Evolutionary conservation across 1,140 invertebrate genomes (phyloP).

Genomic region (Drosophila pseudoobscura): DNA sequence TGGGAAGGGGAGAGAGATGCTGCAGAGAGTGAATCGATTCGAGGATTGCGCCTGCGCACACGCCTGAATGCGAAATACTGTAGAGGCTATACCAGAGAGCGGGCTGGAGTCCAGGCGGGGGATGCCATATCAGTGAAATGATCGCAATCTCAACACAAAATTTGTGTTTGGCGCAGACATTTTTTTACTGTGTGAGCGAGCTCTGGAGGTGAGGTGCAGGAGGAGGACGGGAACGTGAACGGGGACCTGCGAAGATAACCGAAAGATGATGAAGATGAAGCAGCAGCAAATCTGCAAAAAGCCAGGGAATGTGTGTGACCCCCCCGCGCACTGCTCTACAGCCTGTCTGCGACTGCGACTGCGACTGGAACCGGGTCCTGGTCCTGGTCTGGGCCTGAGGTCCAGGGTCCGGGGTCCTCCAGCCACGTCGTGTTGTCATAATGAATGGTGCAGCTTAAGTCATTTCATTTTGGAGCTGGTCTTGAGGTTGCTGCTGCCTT

Average conservation of each 20-base stretch:
- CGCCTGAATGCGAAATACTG: constrained; percentile 71
- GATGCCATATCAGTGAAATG: constrained; percentile 72
- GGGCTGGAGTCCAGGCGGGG: background rate
- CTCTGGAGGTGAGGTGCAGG: background rate
- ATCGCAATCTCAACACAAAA: constrained; percentile 80
- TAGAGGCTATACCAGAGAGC: background rate
- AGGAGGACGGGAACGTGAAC: no score
- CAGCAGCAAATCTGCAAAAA: constrained; percentile 74
- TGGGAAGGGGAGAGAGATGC: background rate
- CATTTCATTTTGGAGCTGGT: constrained; percentile 77
- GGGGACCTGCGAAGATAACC: constrained; percentile 47
- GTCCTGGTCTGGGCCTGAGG: constrained; percentile 32
- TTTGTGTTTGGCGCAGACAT: constrained; percentile 81
- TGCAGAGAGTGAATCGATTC: constrained; percentile 34
- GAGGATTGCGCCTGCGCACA: constrained; percentile 71
- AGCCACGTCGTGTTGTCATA: constrained; percentile 81
- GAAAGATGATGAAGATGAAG: constrained; percentile 81
- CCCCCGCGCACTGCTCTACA: constrained; percentile 1
- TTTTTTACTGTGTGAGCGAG: constrained; percentile 68
- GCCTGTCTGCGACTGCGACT: constrained; percentile 13
- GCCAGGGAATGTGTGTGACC: constrained; percentile 46
- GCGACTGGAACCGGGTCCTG: constrained; percentile 17
- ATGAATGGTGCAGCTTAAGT: constrained; percentile 83
- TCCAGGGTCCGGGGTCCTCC: constrained; percentile 29
- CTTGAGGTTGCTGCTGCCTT: constrained; percentile 50